Percentiles rank a stretch among this genome's conserved stretches.
Conservation (phyloP, 1,140 invertebrate species). For the Meloidogyne exigua region DNA sequence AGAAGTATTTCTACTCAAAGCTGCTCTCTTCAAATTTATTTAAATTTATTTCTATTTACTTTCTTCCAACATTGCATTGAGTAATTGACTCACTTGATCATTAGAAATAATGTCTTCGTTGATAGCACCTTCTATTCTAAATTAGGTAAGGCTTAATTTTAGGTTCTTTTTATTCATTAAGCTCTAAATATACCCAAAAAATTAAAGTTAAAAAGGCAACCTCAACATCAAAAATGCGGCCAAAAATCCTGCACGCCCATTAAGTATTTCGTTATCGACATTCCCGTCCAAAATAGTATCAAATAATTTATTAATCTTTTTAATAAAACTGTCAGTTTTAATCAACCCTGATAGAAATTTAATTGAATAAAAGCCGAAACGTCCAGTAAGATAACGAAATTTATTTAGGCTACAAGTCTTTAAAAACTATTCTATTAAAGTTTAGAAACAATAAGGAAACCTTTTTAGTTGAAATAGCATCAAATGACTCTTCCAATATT, state of each 20-base stretch:
- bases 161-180: background rate
- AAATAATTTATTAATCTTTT: constrained; percentile 24
- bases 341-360: constrained; percentile 25
- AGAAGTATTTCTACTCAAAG: too few relatives aligned
- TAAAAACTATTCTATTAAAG: background rate
- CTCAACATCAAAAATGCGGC: constrained; percentile 18
- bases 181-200: too few relatives aligned
- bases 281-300: constrained; percentile 28
- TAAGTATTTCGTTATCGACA: constrained; percentile 44
- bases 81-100: background rate
- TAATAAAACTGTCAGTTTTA: constrained; percentile 2
- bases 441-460: background rate
- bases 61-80: background rate
- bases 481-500: constrained; percentile 6
- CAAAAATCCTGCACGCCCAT: constrained; percentile 39
- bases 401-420: background rate
- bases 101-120: background rate
- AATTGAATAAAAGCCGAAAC: constrained; percentile 30
- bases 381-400: constrained; percentile 34
- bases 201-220: background rate
- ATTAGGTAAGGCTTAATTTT: too few relatives aligned
- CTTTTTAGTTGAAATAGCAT: background rate
- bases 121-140: background rate
- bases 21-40: too few relatives aligned
- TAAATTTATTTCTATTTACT: background rate